Conservation (phyloP, 2,113 vertebrate species). For the Ia io region DNA sequence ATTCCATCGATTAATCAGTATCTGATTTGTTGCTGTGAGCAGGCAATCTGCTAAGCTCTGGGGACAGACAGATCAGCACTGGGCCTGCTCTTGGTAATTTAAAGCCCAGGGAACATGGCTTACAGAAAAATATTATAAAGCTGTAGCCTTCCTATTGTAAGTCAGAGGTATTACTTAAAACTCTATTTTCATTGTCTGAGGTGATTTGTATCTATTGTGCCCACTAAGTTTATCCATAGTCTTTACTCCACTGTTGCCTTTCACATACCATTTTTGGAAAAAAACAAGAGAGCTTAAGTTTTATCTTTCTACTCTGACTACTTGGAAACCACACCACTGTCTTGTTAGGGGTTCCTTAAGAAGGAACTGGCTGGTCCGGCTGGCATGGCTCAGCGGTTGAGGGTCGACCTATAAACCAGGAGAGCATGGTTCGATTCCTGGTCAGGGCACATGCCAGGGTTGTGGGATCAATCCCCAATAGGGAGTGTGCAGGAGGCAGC, state of each 20-base stretch:
- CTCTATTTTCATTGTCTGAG: neutral
- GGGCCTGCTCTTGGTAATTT: neutral
- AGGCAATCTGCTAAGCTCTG: neutral
- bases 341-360: neutral
- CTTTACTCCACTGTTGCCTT: neutral
- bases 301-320: neutral
- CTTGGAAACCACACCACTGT: neutral
- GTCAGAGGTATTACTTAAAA: neutral
- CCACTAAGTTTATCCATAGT: neutral
- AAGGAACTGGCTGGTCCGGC: neutral
- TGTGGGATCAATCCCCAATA: too few relatives aligned
- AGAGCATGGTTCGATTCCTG: too few relatives aligned
- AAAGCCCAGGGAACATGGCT: neutral
- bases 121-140: neutral
- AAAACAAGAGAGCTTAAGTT: neutral
- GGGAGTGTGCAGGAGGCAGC: too few relatives aligned
- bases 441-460: too few relatives aligned
- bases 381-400: too few relatives aligned
- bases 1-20: neutral
- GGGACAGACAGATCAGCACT: neutral
- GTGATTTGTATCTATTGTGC: neutral
- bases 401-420: too few relatives aligned
- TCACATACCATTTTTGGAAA: neutral
- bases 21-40: neutral
- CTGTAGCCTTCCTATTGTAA: neutral